Conservation (phyloP, 92 coral and sea anemone genomes). For the Bergia puertoricense region DNA sequence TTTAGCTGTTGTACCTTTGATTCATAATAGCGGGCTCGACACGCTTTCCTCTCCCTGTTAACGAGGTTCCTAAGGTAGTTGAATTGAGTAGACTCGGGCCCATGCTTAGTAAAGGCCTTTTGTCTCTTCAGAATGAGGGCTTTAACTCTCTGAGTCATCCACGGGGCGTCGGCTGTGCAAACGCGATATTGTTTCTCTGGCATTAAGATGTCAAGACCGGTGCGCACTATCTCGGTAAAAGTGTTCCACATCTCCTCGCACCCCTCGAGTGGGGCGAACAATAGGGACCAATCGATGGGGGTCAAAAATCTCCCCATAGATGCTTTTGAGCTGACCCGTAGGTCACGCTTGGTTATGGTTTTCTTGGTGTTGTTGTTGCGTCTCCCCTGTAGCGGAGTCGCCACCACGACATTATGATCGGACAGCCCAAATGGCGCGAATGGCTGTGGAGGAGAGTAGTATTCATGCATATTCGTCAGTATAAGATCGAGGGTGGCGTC, state of each 20-base stretch:
- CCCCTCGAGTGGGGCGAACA: constrained; percentile 23
- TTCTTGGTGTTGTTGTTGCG: too few species aligned
- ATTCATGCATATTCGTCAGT: too few species aligned
- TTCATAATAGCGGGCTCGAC: constrained; percentile 45
- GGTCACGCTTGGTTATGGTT: constrained; percentile 1
- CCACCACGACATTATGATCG: too few species aligned
- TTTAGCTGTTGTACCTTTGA: constrained; percentile 53
- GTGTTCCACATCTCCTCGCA: too few species aligned
- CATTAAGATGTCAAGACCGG: too few species aligned
- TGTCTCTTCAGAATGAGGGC: constrained; percentile 43
- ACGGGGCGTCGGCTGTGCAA: constrained; percentile 43
- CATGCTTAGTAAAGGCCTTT: constrained; percentile 4
- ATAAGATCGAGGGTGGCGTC: too few species aligned
- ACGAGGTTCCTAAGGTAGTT: constrained; percentile 44
- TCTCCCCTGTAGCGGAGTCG: too few species aligned
- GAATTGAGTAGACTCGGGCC: constrained; percentile 31
- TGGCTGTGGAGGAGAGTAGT: too few species aligned
- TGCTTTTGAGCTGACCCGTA: constrained; percentile 26
- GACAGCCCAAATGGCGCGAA: too few species aligned
- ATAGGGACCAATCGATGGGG: constrained; percentile 26
- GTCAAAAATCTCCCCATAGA: constrained; percentile 40
- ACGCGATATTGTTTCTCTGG: constrained; percentile 31
- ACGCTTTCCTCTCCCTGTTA: constrained; percentile 54
- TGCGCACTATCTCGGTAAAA: too few species aligned
- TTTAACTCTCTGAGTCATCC: constrained; percentile 45